phyloP scores from a whole-genome alignment of 1,140 invertebrate species.

The Temnothorax longispinosus region DNA sequence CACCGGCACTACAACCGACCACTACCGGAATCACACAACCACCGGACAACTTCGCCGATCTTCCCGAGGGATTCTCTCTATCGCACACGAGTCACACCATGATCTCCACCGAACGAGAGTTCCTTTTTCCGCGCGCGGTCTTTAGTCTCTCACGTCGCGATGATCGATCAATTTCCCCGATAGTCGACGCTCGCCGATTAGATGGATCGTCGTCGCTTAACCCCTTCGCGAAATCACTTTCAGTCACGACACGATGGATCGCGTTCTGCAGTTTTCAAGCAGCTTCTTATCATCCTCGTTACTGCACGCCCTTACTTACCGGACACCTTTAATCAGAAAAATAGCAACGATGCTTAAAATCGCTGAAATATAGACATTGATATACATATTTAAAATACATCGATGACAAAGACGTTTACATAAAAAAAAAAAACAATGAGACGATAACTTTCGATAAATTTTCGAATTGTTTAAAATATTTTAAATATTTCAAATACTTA shows the following conservation, averaged over 20 bases:
- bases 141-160: conserved; percentile 29
- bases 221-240: conserved; percentile 15
- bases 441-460: background rate
- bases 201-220: conserved; percentile 28
- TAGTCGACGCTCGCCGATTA: background rate
- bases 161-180: conserved; percentile 42
- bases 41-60: conserved; percentile 54
- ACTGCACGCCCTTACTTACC: conserved; percentile 30
- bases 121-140: conserved; percentile 3
- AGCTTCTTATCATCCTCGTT: conserved; percentile 34
- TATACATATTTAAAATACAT: background rate
- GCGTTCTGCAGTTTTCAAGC: background rate
- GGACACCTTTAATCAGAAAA: conserved; percentile 30
- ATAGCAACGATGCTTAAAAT: background rate
- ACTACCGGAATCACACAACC: conserved; percentile 66
- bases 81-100: conserved; percentile 65
- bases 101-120: conserved; percentile 28
- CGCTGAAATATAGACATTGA: background rate
- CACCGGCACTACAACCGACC: conserved; percentile 70
- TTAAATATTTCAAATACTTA: background rate
- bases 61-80: conserved; percentile 46
- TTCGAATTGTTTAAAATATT: background rate
- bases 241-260: conserved; percentile 8
- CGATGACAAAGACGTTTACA: background rate
- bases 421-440: no score